phyloP scores from a whole-genome alignment of 2,888 invertebrate genomes.

The Synanthedon andrenaeformis region DNA sequence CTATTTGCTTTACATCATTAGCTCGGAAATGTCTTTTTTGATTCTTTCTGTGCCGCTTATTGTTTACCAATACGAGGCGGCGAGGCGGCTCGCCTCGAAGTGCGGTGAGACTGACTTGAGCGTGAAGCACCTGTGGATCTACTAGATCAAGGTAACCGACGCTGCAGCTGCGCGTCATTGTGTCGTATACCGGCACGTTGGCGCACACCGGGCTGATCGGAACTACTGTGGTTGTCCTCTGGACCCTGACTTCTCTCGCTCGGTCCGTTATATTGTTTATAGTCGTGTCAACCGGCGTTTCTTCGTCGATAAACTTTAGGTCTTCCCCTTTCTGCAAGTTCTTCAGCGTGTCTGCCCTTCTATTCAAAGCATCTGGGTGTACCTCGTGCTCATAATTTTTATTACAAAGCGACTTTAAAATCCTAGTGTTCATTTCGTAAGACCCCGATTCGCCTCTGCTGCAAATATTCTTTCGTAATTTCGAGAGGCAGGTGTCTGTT shows the following conservation, averaged over 20 bases:
- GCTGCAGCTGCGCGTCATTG: slow-evolving; percentile 87
- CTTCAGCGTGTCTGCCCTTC: slow-evolving; percentile 34
- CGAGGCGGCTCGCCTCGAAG: slow-evolving; percentile 82
- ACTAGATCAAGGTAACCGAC: slow-evolving; percentile 89
- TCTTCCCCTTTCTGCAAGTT: slow-evolving; percentile 68
- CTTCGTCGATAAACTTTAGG: slow-evolving; percentile 79
- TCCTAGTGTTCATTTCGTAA: slow-evolving; percentile 54
- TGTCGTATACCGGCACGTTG: slow-evolving; percentile 62
- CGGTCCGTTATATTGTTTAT: slow-evolving; percentile 32
- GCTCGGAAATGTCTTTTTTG: slow-evolving; percentile 46
- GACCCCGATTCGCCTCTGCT: slow-evolving; percentile 40
- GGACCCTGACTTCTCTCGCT: slow-evolving; percentile 30
- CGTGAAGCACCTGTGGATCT: slow-evolving; percentile 79
- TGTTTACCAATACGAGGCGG: slow-evolving; percentile 78
- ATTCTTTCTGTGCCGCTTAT: slow-evolving; percentile 64
- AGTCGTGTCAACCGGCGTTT: slow-evolving; percentile 47
- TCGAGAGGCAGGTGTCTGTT: slow-evolving; percentile 54
- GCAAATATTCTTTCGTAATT: slow-evolving; percentile 59
- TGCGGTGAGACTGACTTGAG: slow-evolving; percentile 78
- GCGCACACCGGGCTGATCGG: slow-evolving; percentile 74
- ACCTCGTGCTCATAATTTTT: slow-evolving; percentile 52
- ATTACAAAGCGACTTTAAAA: slow-evolving; percentile 53
- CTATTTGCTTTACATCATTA: slow-evolving; percentile 28
- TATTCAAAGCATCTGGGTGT: slow-evolving; percentile 43
- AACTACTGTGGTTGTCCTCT: slow-evolving; percentile 72